Percentiles rank a stretch among this genome's conserved stretches.
phyloP scores from a whole-genome alignment of 2,888 invertebrate species.

The Eulithis prunata region DNA sequence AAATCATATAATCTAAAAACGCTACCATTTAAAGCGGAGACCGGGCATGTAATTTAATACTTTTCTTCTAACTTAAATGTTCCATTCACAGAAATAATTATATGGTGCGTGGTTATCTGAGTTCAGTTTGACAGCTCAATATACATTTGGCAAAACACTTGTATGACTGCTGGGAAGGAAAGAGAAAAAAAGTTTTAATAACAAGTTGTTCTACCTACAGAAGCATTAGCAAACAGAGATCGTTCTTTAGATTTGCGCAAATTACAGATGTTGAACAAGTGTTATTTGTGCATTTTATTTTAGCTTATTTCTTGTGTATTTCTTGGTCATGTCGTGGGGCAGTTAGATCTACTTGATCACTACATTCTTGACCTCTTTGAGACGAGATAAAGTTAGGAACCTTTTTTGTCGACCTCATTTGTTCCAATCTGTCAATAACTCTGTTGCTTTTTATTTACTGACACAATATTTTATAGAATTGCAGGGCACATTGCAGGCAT shows the following conservation, averaged over 20 bases:
- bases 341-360: too few relatives aligned
- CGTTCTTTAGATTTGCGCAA: conserved; percentile 21
- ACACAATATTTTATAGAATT: too few relatives aligned
- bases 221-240: conserved; percentile 32
- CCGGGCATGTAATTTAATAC: conserved; percentile 73
- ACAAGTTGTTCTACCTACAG: conserved; percentile 18
- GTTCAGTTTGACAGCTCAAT: conserved; percentile 73
- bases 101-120: conserved; percentile 65
- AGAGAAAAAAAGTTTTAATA: conserved; percentile 33
- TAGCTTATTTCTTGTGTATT: not conserved
- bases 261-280: conserved; percentile 20
- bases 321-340: too few relatives aligned
- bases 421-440: too few relatives aligned
- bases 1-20: conserved; percentile 57
- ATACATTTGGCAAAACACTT: conserved; percentile 67
- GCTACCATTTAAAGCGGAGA: conserved; percentile 58
- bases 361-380: too few relatives aligned
- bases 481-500: too few relatives aligned
- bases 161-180: conserved; percentile 43
- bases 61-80: conserved; percentile 68
- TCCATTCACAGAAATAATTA: conserved; percentile 73
- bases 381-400: too few relatives aligned
- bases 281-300: not conserved
- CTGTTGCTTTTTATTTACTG: too few relatives aligned
- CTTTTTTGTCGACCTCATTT: too few relatives aligned